Conservation (phyloP, 2,888 invertebrate genomes). For the Antitype chi region DNA sequence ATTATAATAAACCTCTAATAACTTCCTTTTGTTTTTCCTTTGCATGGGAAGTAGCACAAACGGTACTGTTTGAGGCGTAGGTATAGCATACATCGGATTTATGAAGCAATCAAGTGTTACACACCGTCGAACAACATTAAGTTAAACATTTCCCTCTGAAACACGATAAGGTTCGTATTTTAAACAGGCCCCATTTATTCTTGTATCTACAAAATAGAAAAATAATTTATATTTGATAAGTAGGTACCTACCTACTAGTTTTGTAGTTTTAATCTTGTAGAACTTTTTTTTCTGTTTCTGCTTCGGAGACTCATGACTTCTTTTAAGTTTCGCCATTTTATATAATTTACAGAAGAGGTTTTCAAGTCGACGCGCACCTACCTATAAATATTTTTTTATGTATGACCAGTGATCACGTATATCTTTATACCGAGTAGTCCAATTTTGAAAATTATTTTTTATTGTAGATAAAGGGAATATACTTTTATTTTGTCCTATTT, state of each 20-base stretch:
- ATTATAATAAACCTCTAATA: constrained; percentile 50
- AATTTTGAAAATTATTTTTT: too few relatives aligned
- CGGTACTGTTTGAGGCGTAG: constrained; percentile 49
- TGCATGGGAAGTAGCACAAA: constrained; percentile 57
- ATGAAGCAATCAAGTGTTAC: constrained; percentile 33
- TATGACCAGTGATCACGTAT: too few relatives aligned
- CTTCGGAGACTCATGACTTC: background rate
- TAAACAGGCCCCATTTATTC: background rate
- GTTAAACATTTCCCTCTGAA: constrained; percentile 10
- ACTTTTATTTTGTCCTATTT: too few relatives aligned
- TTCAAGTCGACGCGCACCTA: too few relatives aligned
- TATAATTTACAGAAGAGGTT: background rate
- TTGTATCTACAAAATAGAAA: background rate
- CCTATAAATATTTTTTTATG: too few relatives aligned
- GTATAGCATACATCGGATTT: constrained; percentile 31
- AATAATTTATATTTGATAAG: background rate
- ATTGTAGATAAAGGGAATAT: too few relatives aligned
- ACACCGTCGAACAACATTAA: constrained; percentile 27
- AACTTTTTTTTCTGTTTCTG: background rate
- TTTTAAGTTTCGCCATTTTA: background rate
- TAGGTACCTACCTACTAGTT: too few relatives aligned
- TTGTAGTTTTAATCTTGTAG: background rate
- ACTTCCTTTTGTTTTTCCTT: constrained; percentile 55
- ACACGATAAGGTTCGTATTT: constrained; percentile 21
- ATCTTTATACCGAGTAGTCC: too few relatives aligned